Percentiles rank a stretch among this genome's conserved stretches.
phyloP scores from a whole-genome alignment of 2,888 invertebrate genomes.

The Luperina nickerlii region DNA sequence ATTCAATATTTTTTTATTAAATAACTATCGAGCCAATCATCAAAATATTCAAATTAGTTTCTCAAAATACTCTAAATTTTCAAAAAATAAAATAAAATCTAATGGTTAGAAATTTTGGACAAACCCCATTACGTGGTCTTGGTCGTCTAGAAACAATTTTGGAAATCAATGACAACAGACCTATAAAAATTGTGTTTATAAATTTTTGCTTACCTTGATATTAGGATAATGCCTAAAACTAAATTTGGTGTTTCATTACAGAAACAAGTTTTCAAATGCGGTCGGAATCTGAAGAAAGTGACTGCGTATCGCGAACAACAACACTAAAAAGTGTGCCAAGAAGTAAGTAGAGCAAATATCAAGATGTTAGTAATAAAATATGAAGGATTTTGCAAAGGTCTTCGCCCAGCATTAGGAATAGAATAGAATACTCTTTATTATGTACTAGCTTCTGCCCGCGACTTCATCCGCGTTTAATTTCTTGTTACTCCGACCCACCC shows the following conservation, averaged over 20 bases:
- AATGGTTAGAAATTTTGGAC: too few species aligned
- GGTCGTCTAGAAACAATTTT: not conserved
- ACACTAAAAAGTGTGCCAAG: constrained; percentile 86
- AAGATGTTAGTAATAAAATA: not conserved
- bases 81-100: too few species aligned
- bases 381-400: not conserved
- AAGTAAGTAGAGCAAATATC: constrained; percentile 77
- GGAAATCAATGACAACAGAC: not conserved
- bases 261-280: constrained; percentile 89
- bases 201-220: not conserved
- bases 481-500: too few species aligned
- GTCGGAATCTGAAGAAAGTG: constrained; percentile 89
- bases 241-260: constrained; percentile 67
- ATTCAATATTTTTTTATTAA: too few species aligned
- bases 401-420: not conserved
- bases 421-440: too few species aligned
- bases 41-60: too few species aligned
- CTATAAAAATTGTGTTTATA: not conserved
- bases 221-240: not conserved
- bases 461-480: too few species aligned
- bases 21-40: too few species aligned
- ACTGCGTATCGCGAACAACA: constrained; percentile 86
- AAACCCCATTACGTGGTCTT: too few species aligned
- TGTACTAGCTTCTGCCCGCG: too few species aligned
- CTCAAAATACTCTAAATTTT: too few species aligned